Base-by-base conservation (phyloP, 2,888 invertebrate species). In the Mythimna impura region DNA sequence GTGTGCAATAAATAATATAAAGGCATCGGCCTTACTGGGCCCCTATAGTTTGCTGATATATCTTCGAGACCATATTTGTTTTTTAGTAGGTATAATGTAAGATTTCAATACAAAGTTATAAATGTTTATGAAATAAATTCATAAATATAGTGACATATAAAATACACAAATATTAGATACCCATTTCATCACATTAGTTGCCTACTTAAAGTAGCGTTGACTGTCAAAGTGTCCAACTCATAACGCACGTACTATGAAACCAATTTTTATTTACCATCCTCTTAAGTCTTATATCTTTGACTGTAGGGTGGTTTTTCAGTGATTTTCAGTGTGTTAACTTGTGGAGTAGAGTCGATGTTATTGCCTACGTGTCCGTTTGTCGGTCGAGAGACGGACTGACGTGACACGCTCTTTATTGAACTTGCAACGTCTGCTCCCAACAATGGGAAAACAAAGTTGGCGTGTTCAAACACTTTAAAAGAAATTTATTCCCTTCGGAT, bases 141-240 rank as follows among this genome's bases (percentile, higher is more conserved):
- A 61, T 63, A 55, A 50, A 74, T 65, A 70, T 43, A 14, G 61
- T 84, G 81, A 82, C 66, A 67, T 83, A 84, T 82, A 79, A 84
- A 85, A 82, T 25, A 84, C 82, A 25, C 85, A 86, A 87, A 90
- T 87, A 87, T 87, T 85, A 82, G 87, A 87, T 86, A 90, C 88
- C 88, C 87, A 86, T 90, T 90, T 92, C 90, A 90, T 83, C 81
- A 89, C 84, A 87, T 89, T 73, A 89, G 87, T 91, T 89, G 78
- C 91, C 91, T 89, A 93, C 90, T 91, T 91, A 88, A 87, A 90
- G 88, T 90, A 90, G 89, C 87, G 88, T 88, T 77, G 71, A 82
- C 90, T 85, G 93, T 94, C 94, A 94, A 94, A 94, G 90, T 94
- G 94, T 94, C 93, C 87, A 93, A 94, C 93, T 93, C 85, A 87